A percentile compares a stretch with the other conserved stretches of the same genome.
Evolutionary conservation across 2,113 vertebrate species (phyloP).

Genomic region (Prolemur simus): DNA sequence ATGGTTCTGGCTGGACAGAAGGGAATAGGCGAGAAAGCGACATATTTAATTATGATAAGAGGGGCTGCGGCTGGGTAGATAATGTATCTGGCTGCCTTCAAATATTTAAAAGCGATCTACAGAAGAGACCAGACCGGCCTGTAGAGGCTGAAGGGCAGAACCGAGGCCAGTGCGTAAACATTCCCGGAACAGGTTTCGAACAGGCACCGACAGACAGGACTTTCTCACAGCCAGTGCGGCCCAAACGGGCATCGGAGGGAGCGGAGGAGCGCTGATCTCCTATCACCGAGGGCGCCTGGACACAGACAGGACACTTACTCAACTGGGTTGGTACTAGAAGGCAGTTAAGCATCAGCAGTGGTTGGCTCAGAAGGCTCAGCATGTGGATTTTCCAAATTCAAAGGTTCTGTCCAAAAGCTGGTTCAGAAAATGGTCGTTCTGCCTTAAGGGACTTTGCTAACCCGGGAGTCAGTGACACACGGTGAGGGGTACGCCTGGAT

Average conservation of each 20-base stretch:
- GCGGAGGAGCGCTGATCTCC: neutral
- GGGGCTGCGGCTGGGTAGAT: neutral
- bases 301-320: neutral
- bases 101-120: neutral
- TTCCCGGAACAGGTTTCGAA: neutral
- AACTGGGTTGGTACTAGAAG: neutral
- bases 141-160: neutral
- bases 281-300: neutral
- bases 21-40: neutral
- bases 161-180: neutral
- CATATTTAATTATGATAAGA: constrained; percentile 19
- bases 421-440: neutral
- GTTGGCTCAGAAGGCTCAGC: neutral
- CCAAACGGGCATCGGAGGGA: neutral
- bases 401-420: neutral
- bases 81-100: neutral
- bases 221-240: neutral
- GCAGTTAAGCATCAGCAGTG: neutral
- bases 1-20: neutral
- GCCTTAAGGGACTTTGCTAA: neutral
- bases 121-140: constrained; percentile 7
- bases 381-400: neutral
- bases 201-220: neutral
- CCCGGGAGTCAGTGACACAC: neutral
- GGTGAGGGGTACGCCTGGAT: neutral